phyloP scores from a whole-genome alignment of 2,113 vertebrate species.

The Tychaedon coryphoeus region DNA sequence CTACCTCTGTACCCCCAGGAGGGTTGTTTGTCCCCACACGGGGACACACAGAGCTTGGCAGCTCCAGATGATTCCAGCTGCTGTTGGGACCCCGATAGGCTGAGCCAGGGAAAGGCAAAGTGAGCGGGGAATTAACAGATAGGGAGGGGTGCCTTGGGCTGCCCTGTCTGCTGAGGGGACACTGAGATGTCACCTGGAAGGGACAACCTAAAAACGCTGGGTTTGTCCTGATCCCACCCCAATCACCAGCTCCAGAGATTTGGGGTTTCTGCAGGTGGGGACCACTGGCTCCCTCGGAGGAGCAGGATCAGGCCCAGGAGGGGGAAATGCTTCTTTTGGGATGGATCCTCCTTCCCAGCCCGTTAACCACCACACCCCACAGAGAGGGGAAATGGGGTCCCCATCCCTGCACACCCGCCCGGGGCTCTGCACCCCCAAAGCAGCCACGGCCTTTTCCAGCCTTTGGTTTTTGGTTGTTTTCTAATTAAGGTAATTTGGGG shows the following conservation, averaged over 20 bases:
- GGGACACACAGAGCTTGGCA: background rate
- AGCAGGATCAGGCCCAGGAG: background rate
- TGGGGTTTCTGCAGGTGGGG: background rate
- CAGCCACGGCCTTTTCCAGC: background rate
- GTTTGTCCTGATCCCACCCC: background rate
- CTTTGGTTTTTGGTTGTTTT: background rate
- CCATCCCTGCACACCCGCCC: accelerated
- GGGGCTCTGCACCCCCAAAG: accelerated
- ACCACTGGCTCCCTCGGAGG: accelerated
- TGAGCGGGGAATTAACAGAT: accelerated
- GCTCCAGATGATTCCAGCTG: accelerated
- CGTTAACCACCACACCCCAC: accelerated
- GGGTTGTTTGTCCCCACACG: accelerated
- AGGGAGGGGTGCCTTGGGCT: background rate
- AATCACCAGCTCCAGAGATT: accelerated
- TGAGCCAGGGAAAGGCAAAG: background rate
- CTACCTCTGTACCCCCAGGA: background rate
- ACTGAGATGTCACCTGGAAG: background rate
- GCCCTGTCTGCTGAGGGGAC: background rate
- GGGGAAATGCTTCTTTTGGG: background rate
- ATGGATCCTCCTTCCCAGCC: background rate
- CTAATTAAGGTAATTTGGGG: slow-evolving; percentile 32
- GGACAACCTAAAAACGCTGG: accelerated
- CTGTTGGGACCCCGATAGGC: background rate
- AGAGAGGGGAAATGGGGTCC: accelerated